Evolutionary conservation across 2,888 invertebrate species (phyloP), one percentile per base, ranked within the genome.

Genomic region (Cyrtodaria siliqua): DNA sequence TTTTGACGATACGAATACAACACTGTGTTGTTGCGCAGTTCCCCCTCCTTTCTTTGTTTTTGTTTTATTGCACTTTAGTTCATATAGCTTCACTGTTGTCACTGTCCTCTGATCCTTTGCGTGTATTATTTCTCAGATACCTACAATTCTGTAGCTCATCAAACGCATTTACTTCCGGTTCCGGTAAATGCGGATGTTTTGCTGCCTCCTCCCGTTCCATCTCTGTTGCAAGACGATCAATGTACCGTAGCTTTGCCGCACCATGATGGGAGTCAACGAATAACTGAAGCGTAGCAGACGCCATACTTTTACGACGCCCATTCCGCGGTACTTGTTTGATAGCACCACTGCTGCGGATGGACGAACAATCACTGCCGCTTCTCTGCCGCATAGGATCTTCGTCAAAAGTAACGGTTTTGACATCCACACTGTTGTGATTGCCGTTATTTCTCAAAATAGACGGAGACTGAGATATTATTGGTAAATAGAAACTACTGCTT

Each of bases 171-270:
- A 24, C 16, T 8, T 52, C 53, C 9, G 27, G 50, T 27, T 53
- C 59, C 33, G 42, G 42, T 3, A 55, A n/a, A 23, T 40, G 42
- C 4, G 20, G 12, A 27, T 59, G 26, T 24, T 55, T 60, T 18
- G 53, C 62, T 1, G 42, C 38, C 18, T 68, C 71, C 26, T 75
- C 79, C 23, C 53, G 63, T 44, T 72, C 72, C 79, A 80, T 75
- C 27, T 72, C 75, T 16, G 29, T 49, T 6, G 79, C 75, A 20
- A 80, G 56, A 49, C 53, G n/a, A 1, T 68, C 69, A n/a, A 80
- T 80, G 42, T 80, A 80, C n/a, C 75, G 59, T 2, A 80, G 47
- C 24, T 72, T 80, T 4, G 79, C 79, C 1, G 72, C 66, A 0
- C 79, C 79, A 14, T 69, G 72, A 18, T 75, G 75, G 0, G 72